Evolutionary conservation across 1,140 invertebrate genomes (phyloP).

Genomic region (Heterodera carotae): DNA sequence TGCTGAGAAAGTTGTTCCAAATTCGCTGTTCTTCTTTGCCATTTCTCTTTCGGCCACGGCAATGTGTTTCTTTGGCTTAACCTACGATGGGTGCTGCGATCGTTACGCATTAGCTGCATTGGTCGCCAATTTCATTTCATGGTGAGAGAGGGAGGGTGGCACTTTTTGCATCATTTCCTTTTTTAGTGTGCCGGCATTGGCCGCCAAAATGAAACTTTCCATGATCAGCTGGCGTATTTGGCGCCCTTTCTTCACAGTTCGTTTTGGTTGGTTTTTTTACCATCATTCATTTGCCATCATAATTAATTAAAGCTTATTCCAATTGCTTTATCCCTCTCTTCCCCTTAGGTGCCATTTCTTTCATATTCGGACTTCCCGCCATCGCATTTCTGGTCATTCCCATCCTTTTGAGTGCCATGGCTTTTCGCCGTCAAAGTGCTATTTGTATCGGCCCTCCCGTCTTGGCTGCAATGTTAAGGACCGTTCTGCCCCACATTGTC

Average conservation of each 20-base stretch:
- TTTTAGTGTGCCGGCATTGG: constrained; percentile 53
- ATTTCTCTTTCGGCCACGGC: constrained; percentile 50
- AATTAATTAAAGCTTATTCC: constrained; percentile 1
- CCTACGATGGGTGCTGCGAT: constrained; percentile 44
- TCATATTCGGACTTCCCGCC: constrained; percentile 46
- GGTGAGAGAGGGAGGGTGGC: constrained; percentile 30
- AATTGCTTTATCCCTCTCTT: not conserved
- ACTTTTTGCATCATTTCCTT: not conserved
- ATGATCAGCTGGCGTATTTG: constrained; percentile 51
- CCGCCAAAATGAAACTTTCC: constrained; percentile 48
- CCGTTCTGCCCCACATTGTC: constrained; percentile 52
- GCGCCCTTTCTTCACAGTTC: constrained; percentile 52
- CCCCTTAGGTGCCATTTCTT: constrained; percentile 36
- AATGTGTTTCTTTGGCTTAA: constrained; percentile 52
- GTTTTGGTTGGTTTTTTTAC: constrained; percentile 35
- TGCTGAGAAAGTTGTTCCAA: constrained; percentile 50
- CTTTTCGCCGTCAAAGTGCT: not conserved
- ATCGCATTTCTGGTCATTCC: constrained; percentile 48
- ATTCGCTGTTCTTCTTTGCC: constrained; percentile 54
- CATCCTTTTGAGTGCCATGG: constrained; percentile 52
- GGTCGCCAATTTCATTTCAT: constrained; percentile 51
- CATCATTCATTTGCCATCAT: too few species aligned
- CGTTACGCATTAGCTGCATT: constrained; percentile 51
- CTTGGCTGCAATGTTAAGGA: constrained; percentile 30
- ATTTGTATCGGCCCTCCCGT: not conserved